Evolutionary conservation across 2,113 vertebrate species (phyloP), one percentile per base, ranked within the genome.

Genomic region (Regulus satrapa): DNA sequence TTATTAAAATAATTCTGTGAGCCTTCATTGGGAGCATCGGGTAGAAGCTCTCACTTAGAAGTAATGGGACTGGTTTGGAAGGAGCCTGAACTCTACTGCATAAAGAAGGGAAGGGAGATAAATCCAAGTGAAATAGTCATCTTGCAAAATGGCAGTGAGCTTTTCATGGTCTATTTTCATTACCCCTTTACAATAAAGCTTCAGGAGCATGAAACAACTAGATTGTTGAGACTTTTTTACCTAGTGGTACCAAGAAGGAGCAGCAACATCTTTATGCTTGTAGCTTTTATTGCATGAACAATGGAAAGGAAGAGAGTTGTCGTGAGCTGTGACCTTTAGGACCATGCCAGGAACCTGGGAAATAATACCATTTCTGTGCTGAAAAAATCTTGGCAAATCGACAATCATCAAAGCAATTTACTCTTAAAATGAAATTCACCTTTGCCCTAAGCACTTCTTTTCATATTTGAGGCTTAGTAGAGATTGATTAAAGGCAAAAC

Each of bases 381-480:
- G 64, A 90, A 94, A 92, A 86, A 93, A 66, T 86, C 72, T 77
- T 45, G 9, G 91, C 82, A 93, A 93, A 91, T 73, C 68, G 79
- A 80, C 91, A 94, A 88, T 78, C 43, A 77, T 93, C 82, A 80
- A 74, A 92, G 88, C 91, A 94, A 94, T 96, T 97, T 93, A 77
- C 75, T 94, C 85, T 93, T 94, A 88, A 92, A 94, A 92, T 58
- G 61, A 97, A 92, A 92, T 76, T 94, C 91, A 97, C 94, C 95
- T 95, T 93, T 97, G 96, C 72, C 91, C 88, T 95, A 93, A 96
- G 92, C 72, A 77, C 75, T 92, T 93, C 85, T 96, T 96, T 97
- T 90, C 91, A 83, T 92, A 96, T 96, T 93, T 95, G 94, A 92
- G 79, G 92, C 92, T 97, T 92, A 93, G 88, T 91, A 71, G 58